Evolutionary conservation across 2,113 vertebrate species (phyloP).

Genomic region (Halcyon senegalensis): DNA sequence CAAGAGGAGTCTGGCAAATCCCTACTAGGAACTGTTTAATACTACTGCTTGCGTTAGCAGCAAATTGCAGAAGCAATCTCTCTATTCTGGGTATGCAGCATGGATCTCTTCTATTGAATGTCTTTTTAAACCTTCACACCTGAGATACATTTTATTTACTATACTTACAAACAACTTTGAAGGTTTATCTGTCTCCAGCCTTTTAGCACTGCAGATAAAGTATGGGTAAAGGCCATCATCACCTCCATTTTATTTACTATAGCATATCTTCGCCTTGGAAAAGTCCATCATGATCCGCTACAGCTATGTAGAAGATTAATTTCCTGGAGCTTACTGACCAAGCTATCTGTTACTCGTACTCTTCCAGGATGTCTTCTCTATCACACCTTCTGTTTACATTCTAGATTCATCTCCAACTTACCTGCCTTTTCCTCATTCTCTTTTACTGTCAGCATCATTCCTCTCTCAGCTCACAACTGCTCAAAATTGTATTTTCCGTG

Average conservation of each 20-base stretch:
- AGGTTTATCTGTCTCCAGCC: not conserved
- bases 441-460: not conserved
- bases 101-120: not conserved
- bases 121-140: not conserved
- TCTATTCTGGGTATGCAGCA: not conserved
- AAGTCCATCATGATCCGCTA: not conserved
- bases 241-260: not conserved
- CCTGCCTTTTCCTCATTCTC: not conserved
- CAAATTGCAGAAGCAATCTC: not conserved
- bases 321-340: not conserved
- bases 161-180: not conserved
- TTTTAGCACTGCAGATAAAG: not conserved
- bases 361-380: not conserved
- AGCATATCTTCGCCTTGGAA: not conserved
- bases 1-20: not conserved
- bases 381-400: not conserved
- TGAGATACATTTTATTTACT: not conserved
- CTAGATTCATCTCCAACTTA: not conserved
- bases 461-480: not conserved
- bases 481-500: not conserved
- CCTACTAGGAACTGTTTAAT: not conserved
- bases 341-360: not conserved
- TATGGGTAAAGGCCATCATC: not conserved
- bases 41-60: not conserved
- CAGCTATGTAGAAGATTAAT: not conserved